Percentiles rank a stretch among this genome's conserved stretches.
Conservation (phyloP, 2,113 vertebrate species). For the Anthoscopus minutus region DNA sequence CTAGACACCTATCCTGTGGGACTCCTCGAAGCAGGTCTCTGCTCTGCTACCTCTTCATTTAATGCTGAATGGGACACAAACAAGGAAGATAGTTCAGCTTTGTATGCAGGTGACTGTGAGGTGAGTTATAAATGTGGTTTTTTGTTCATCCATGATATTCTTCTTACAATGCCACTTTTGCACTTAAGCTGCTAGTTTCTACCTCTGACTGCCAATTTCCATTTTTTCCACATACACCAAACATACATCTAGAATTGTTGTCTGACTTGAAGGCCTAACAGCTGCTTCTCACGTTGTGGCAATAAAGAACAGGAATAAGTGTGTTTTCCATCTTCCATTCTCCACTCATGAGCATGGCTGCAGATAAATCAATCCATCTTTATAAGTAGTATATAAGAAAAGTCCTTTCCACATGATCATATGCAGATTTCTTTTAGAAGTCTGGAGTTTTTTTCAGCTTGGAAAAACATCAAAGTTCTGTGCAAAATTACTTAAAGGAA, state of each 20-base stretch:
- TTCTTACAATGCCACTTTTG: not conserved
- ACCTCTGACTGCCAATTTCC: not conserved
- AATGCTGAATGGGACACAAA: not conserved
- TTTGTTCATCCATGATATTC: not conserved
- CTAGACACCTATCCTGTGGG: not conserved
- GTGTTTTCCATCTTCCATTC: not conserved
- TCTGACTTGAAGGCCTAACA: not conserved
- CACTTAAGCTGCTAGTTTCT: not conserved
- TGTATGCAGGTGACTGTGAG: not conserved
- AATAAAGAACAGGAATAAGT: not conserved
- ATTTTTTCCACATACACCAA: not conserved
- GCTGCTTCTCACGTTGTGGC: not conserved
- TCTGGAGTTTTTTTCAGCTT: not conserved
- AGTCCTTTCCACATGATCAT: not conserved
- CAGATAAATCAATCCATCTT: not conserved
- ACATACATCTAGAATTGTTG: not conserved
- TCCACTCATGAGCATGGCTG: not conserved
- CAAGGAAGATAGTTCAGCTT: not conserved
- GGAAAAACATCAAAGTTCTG: not conserved
- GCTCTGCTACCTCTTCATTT: not conserved
- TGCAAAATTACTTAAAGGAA: not conserved
- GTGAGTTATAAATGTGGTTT: fast-evolving
- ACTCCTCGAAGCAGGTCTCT: not conserved
- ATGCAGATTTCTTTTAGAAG: not conserved
- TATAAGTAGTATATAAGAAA: not conserved